Percentiles rank a stretch among this genome's conserved stretches.
These are phyloP conservation scores for Emydoidea blandingii DNA, from an alignment of 2,797 vertebrate genomes.

Conservation along the genomic window DNA sequence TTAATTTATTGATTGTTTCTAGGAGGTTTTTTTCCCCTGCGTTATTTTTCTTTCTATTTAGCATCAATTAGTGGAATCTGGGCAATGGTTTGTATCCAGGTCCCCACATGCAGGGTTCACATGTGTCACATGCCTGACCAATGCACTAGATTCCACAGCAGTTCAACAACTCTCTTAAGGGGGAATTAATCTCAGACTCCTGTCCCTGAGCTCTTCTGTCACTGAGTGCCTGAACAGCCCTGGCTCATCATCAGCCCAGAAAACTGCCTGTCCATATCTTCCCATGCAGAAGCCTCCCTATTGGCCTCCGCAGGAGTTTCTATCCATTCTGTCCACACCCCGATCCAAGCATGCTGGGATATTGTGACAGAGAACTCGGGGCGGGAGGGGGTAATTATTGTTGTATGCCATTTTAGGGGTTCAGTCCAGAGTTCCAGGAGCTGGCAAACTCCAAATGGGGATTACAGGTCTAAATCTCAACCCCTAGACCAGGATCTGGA, in stretches of 20 bases:
- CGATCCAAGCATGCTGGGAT: not conserved
- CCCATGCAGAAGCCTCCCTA: not conserved
- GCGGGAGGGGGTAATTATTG: not conserved
- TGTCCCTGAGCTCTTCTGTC: not conserved
- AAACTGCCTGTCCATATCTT: not conserved
- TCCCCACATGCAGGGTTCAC: not conserved
- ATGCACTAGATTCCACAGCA: not conserved
- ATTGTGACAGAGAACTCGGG: not conserved
- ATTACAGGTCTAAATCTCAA: not conserved
- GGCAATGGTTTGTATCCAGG: not conserved
- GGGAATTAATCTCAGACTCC: not conserved
- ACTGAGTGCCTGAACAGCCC: not conserved
- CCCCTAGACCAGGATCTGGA: not conserved
- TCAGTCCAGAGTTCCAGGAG: not conserved
- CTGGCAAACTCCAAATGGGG: not conserved
- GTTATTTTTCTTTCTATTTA: constrained; percentile 64
- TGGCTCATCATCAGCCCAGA: not conserved
- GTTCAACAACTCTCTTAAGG: not conserved
- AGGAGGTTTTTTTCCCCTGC: not conserved
- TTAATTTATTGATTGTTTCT: constrained; percentile 75
- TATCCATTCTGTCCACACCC: not conserved
- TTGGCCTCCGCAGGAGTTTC: not conserved
- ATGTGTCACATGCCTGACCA: not conserved
- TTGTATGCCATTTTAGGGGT: not conserved
- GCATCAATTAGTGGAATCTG: constrained; percentile 48